A percentile compares a stretch with the other conserved stretches of the same genome.
Evolutionary conservation across 2,888 invertebrate genomes (phyloP).

Genomic region (Pandemis heparana): DNA sequence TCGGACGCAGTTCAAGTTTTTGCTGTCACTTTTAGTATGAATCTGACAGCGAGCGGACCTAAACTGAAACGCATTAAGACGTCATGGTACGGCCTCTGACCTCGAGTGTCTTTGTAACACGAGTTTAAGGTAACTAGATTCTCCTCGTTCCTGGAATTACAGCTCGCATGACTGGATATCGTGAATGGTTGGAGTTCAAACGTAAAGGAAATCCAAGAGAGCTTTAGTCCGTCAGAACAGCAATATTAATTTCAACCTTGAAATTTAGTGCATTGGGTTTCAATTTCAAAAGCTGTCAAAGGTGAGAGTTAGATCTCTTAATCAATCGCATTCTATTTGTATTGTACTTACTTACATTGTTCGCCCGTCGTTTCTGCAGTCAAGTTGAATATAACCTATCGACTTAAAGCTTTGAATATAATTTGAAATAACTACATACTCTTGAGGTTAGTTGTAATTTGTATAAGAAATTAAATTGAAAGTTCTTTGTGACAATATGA

Average conservation of each 20-base stretch:
- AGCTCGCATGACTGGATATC: background rate
- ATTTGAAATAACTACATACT: too few species aligned
- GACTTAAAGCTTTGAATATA: too few species aligned
- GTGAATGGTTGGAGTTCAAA: background rate
- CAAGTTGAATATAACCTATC: background rate
- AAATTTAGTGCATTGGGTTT: background rate
- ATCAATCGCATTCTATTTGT: background rate
- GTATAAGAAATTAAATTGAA: too few species aligned
- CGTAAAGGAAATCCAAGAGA: background rate
- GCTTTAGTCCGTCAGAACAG: background rate
- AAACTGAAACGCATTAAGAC: too few species aligned
- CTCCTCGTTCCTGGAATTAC: background rate
- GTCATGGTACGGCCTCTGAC: too few species aligned
- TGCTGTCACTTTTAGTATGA: too few species aligned
- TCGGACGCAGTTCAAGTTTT: too few species aligned
- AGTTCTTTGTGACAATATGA: too few species aligned
- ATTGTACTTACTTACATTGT: background rate
- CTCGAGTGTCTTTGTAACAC: background rate
- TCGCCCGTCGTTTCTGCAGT: background rate
- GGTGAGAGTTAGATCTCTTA: background rate
- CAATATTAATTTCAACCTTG: background rate
- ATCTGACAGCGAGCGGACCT: too few species aligned
- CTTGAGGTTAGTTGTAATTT: too few species aligned
- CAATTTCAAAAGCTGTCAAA: background rate
- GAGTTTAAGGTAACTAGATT: background rate